Conservation (phyloP, 2,113 vertebrate species). For the Pan paniscus region DNA sequence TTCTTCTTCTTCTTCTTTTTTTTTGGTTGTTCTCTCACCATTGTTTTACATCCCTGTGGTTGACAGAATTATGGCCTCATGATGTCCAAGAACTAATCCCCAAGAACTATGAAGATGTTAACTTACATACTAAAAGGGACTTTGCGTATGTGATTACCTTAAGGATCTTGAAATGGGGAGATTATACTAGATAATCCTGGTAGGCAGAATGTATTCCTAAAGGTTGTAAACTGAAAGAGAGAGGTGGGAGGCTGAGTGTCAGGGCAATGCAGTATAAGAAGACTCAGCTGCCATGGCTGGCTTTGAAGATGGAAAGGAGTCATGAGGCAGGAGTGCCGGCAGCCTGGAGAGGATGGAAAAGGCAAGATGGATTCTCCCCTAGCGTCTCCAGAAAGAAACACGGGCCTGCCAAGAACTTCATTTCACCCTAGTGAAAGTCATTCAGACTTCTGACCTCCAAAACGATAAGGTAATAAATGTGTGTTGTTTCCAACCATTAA, state of each 20-base stretch:
- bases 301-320: background rate
- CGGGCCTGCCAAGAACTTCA: background rate
- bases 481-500: background rate
- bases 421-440: background rate
- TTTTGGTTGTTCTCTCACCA: background rate
- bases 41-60: background rate
- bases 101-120: background rate
- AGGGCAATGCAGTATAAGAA: rapidly evolving
- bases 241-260: too few species aligned
- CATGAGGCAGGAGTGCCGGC: background rate
- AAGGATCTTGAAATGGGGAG: background rate
- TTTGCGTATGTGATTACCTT: background rate
- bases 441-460: background rate
- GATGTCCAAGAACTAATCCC: background rate
- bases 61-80: background rate
- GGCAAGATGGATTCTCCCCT: background rate
- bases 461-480: background rate
- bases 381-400: background rate
- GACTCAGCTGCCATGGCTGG: background rate
- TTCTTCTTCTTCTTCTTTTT: too few species aligned
- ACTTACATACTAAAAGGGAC: background rate
- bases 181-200: background rate
- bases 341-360: background rate
- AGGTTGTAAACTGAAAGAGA: background rate
- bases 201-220: background rate